These are phyloP conservation scores for Alethe castanea DNA, from an alignment of 2,113 vertebrate genomes.

Conservation along the genomic window DNA sequence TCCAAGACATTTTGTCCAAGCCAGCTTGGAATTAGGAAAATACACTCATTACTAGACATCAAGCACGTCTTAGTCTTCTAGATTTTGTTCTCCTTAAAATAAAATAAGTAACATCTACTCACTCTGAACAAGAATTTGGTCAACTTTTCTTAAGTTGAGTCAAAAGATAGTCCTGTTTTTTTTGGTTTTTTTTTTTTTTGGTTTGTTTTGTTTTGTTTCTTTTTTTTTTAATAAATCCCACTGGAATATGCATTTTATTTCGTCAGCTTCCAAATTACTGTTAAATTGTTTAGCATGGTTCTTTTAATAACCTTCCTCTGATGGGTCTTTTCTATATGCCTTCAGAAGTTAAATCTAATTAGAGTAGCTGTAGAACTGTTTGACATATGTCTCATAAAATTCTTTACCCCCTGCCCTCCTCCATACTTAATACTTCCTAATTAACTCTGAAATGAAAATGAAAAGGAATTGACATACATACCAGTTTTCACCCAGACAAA, in stretches of 20 bases:
- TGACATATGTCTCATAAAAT: conserved; percentile 29
- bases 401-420: conserved; percentile 16
- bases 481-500: neutral
- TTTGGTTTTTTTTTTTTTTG: no score
- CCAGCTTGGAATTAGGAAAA: neutral
- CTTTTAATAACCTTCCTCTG: conserved; percentile 6
- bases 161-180: neutral
- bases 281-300: conserved; percentile 12
- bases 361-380: conserved; percentile 17
- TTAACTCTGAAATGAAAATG: conserved; percentile 46
- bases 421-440: conserved; percentile 45
- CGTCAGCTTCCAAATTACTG: neutral
- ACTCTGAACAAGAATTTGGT: neutral
- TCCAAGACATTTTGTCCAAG: neutral
- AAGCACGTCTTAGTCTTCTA: neutral
- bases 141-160: neutral
- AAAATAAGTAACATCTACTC: neutral
- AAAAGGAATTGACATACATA: conserved; percentile 7
- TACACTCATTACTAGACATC: neutral
- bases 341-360: conserved; percentile 47
- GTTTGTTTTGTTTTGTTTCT: no score
- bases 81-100: neutral
- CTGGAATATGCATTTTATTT: neutral
- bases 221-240: neutral
- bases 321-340: neutral